These are phyloP conservation scores for Chymomyza amoena DNA, from an alignment of 2,888 invertebrate genomes.

Conservation along the genomic window DNA sequence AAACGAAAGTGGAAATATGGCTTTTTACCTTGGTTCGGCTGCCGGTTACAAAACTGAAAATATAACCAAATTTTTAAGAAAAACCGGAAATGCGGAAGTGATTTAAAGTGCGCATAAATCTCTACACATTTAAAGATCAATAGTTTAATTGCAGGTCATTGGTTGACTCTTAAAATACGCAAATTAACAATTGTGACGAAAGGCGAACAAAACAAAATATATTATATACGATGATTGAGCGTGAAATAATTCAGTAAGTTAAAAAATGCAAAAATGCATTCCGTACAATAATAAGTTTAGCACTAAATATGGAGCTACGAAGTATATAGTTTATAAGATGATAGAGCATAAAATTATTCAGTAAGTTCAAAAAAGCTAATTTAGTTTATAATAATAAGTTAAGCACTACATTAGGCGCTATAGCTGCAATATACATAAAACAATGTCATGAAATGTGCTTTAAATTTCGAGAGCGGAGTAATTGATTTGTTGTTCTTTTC, in stretches of 20 bases:
- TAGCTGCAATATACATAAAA: too few relatives aligned
- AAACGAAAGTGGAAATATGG: conserved; percentile 71
- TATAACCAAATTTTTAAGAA: neutral
- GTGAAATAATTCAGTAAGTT: conserved; percentile 73
- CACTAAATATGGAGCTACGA: neutral
- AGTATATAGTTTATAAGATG: neutral
- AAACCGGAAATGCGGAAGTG: neutral
- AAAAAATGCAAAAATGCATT: neutral
- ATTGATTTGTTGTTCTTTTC: too few relatives aligned
- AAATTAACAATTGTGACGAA: neutral
- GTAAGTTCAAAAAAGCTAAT: too few relatives aligned
- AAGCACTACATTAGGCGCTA: neutral
- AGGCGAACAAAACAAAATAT: neutral
- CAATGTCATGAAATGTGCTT: too few relatives aligned
- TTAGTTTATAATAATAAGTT: neutral
- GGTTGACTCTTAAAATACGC: neutral
- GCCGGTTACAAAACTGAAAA: neutral
- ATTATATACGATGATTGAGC: conserved; percentile 60
- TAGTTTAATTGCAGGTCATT: neutral
- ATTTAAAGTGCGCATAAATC: neutral
- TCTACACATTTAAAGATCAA: neutral
- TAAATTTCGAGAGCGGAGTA: too few relatives aligned
- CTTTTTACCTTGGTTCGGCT: conserved; percentile 25
- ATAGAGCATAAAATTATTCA: too few relatives aligned
- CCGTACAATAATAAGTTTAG: neutral